These are phyloP conservation scores for Cyclura pinguis DNA, from an alignment of 2,797 vertebrate genomes.

Conservation along the genomic window DNA sequence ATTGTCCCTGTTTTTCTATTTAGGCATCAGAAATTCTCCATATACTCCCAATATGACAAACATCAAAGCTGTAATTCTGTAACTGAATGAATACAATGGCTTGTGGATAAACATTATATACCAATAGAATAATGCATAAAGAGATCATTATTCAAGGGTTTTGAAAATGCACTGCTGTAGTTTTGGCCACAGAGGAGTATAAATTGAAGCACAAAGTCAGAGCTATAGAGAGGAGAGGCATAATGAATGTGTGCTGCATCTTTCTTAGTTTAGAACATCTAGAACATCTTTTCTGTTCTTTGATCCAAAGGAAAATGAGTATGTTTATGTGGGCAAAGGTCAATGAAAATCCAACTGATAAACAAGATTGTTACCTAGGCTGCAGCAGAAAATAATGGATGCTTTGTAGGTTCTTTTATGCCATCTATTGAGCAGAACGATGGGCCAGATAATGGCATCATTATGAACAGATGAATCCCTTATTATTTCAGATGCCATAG, in stretches of 20 bases:
- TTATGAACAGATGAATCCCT: slow-evolving; percentile 13
- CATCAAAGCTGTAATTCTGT: not conserved
- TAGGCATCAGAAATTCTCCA: not conserved
- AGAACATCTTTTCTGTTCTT: not conserved
- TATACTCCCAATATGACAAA: not conserved
- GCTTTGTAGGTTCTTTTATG: slow-evolving; percentile 1
- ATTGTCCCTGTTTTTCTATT: not conserved
- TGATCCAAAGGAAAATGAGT: slow-evolving; percentile 2
- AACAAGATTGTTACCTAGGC: slow-evolving; percentile 12
- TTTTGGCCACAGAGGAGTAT: slow-evolving; percentile 9
- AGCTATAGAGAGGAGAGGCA: not conserved
- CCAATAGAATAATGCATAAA: slow-evolving; percentile 2
- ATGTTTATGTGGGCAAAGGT: not conserved
- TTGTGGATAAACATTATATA: not conserved
- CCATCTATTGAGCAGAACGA: slow-evolving; percentile 7
- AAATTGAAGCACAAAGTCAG: not conserved
- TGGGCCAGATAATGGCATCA: slow-evolving; percentile 21
- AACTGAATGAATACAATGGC: slow-evolving; percentile 6
- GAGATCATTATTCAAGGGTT: slow-evolving; percentile 13
- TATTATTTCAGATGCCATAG: slow-evolving; percentile 1
- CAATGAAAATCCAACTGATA: slow-evolving; percentile 8
- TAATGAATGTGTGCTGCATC: not conserved
- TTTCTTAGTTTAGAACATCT: not conserved
- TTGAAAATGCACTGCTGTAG: not conserved
- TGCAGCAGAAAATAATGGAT: not conserved